These are phyloP conservation scores for Gymnoscopelus microlampas DNA, from an alignment of 2,797 vertebrate genomes.

Conservation along the genomic window DNA sequence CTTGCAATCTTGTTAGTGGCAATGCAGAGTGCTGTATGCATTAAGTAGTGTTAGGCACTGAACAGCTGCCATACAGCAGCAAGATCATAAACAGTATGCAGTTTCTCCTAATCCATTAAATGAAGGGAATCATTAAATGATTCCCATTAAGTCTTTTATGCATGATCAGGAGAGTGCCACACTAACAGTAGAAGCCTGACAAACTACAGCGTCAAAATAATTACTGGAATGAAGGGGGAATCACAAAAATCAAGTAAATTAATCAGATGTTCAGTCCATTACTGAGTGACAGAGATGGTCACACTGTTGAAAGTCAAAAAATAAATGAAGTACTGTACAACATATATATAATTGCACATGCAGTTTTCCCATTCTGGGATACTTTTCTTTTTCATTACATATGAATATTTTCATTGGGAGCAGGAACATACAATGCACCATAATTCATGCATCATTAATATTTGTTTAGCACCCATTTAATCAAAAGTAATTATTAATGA, in stretches of 20 bases:
- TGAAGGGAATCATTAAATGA: conserved; percentile 10
- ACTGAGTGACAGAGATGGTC: too few species aligned
- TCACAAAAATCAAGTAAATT: background rate
- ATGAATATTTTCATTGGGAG: background rate
- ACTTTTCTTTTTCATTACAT: background rate
- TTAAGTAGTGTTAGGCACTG: background rate
- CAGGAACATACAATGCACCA: too few species aligned
- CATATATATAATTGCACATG: background rate
- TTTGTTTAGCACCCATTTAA: background rate
- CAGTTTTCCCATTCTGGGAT: background rate
- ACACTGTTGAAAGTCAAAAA: too few species aligned
- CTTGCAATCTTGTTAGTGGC: background rate
- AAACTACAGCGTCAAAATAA: background rate
- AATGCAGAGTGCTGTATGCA: background rate
- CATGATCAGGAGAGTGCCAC: conserved; percentile 8
- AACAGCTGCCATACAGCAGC: conserved; percentile 5
- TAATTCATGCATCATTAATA: too few species aligned
- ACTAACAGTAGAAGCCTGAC: background rate
- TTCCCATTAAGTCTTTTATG: conserved; percentile 14
- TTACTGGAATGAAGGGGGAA: conserved; percentile 3
- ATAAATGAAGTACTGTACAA: background rate
- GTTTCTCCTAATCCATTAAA: conserved; percentile 13
- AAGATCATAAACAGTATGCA: conserved; percentile 2
- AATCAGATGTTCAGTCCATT: background rate
- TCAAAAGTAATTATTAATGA: background rate